phyloP scores from a whole-genome alignment of 2,797 vertebrate species.

The Hozukius guyotensis region DNA sequence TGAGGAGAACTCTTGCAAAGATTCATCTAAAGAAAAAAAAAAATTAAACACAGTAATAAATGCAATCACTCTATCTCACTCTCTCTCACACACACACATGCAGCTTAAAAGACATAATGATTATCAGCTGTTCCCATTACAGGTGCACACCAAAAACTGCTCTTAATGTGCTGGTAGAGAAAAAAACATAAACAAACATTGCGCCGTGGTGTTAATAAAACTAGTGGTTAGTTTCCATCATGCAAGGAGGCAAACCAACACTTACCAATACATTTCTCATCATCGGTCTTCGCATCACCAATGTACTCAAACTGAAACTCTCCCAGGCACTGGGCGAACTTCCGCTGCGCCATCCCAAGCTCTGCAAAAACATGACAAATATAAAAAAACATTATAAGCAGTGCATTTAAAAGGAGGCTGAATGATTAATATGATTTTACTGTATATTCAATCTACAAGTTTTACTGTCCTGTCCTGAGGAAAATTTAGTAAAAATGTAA shows the following conservation, averaged over 20 bases:
- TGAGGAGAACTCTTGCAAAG: constrained; percentile 93
- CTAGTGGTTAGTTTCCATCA: constrained; percentile 30
- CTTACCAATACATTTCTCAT: constrained; percentile 95
- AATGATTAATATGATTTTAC: neutral
- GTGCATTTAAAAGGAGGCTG: neutral
- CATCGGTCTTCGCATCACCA: constrained; percentile 96
- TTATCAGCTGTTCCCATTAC: constrained; percentile 22
- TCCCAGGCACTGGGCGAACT: constrained; percentile 94
- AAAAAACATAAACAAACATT: constrained; percentile 57
- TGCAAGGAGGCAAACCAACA: constrained; percentile 17
- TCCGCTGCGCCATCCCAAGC: constrained; percentile 92
- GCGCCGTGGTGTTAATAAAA: neutral
- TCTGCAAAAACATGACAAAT: constrained; percentile 79
- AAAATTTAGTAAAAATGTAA: neutral
- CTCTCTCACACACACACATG: neutral
- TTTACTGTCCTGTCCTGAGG: neutral
- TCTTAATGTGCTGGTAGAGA: constrained; percentile 36
- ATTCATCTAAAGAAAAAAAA: constrained; percentile 87
- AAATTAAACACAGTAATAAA: constrained; percentile 63
- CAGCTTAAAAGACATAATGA: constrained; percentile 10
- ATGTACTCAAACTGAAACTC: constrained; percentile 99
- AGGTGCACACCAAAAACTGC: constrained; percentile 18
- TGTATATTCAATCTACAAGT: neutral
- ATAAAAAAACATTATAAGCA: neutral
- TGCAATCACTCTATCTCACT: neutral